Percentiles rank a stretch among this genome's conserved stretches.
phyloP scores from a whole-genome alignment of 2,797 vertebrate species.

The Epinephelus awoara region DNA sequence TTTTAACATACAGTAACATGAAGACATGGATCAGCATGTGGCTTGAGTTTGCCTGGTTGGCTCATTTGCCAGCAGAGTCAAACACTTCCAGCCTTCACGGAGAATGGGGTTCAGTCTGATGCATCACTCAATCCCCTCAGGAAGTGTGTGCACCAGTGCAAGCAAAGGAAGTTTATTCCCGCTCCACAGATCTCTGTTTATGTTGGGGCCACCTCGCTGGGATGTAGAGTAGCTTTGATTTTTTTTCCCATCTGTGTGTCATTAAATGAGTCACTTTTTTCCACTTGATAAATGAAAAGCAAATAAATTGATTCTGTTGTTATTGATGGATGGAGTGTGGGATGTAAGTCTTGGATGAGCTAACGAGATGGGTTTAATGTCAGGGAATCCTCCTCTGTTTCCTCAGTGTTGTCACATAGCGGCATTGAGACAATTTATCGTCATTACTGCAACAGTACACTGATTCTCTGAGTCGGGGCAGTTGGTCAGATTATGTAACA shows the following conservation, averaged over 20 bases:
- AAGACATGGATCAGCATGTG: conserved; percentile 61
- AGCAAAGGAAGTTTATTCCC: conserved; percentile 80
- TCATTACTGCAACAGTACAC: conserved; percentile 7
- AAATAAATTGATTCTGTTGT: conserved; percentile 76
- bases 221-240: conserved; percentile 56
- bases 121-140: conserved; percentile 73
- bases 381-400: conserved; percentile 11
- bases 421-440: background rate
- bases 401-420: background rate
- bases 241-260: conserved; percentile 40
- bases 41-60: conserved; percentile 58
- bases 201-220: conserved; percentile 72
- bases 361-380: conserved; percentile 17
- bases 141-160: conserved; percentile 80
- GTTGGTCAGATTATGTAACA: background rate
- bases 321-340: conserved; percentile 48
- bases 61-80: conserved; percentile 38
- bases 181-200: conserved; percentile 81
- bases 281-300: conserved; percentile 72
- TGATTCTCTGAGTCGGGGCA: conserved; percentile 5
- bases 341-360: conserved; percentile 65
- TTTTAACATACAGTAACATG: conserved; percentile 11
- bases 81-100: conserved; percentile 52
- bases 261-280: conserved; percentile 76
- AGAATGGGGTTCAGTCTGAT: conserved; percentile 57